Percentiles rank a stretch among this genome's conserved stretches.
phyloP scores from a whole-genome alignment of 2,113 vertebrate species.

The Isurus oxyrinchus region DNA sequence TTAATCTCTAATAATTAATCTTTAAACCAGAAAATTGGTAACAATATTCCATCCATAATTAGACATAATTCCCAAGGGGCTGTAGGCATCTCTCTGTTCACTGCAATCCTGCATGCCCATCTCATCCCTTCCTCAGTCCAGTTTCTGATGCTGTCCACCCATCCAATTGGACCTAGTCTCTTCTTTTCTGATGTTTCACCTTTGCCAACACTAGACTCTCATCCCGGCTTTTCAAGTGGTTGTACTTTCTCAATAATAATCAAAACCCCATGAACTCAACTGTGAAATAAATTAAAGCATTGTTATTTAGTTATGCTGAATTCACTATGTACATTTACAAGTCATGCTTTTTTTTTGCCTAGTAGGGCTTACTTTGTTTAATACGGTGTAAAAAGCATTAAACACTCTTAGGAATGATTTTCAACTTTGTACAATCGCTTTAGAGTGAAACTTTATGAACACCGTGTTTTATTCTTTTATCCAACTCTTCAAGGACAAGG shows the following conservation, averaged over 20 bases:
- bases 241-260: not conserved
- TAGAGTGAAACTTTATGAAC: conserved; percentile 44
- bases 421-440: not conserved
- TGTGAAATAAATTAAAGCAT: not conserved
- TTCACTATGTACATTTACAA: not conserved
- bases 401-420: not conserved
- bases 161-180: not conserved
- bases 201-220: not conserved
- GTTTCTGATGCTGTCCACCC: not conserved
- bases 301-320: not conserved
- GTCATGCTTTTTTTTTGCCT: conserved; percentile 9
- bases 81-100: not conserved
- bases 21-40: not conserved
- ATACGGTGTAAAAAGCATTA: not conserved
- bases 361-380: conserved; percentile 3
- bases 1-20: not conserved
- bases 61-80: not conserved
- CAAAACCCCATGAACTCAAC: not conserved
- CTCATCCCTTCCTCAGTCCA: not conserved
- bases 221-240: not conserved
- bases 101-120: not conserved
- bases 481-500: conserved; percentile 65
- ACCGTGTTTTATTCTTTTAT: conserved; percentile 52
- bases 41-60: not conserved
- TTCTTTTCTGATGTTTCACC: not conserved